A percentile compares a stretch with the other conserved stretches of the same genome.
These are phyloP conservation scores for Helicoverpa armigera DNA, from an alignment of 1,140 invertebrate genomes.

Conservation along the genomic window DNA sequence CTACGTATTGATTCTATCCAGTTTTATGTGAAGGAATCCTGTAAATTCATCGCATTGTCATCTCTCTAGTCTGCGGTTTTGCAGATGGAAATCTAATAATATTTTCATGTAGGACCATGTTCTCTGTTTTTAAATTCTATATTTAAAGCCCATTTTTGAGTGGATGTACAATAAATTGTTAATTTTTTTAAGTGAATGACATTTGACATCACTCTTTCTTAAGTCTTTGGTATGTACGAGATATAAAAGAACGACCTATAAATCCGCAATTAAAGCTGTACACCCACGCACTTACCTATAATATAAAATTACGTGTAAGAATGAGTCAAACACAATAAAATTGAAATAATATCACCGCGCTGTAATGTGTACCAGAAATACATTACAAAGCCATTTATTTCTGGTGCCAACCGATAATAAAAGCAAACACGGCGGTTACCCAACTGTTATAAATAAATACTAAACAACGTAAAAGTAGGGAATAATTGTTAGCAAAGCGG, in stretches of 20 bases:
- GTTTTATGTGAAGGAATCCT: slow-evolving; percentile 28
- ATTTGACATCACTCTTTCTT: too few species aligned
- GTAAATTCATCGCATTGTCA: slow-evolving; percentile 35
- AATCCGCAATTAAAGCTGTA: too few species aligned
- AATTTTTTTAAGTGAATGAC: too few species aligned
- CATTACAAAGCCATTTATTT: slow-evolving; percentile 36
- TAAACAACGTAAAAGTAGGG: slow-evolving; percentile 45
- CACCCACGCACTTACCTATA: too few species aligned
- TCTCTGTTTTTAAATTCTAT: background rate
- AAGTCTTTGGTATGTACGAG: too few species aligned
- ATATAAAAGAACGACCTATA: too few species aligned
- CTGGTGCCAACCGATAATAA: slow-evolving; percentile 29
- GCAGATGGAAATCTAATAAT: background rate
- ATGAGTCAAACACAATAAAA: slow-evolving; percentile 20
- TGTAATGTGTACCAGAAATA: slow-evolving; percentile 20
- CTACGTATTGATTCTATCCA: slow-evolving; percentile 20
- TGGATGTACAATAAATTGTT: too few species aligned
- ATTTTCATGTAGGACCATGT: background rate
- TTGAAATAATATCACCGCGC: background rate
- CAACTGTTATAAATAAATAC: slow-evolving; percentile 46
- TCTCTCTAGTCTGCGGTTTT: slow-evolving; percentile 1
- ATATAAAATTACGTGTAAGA: too few species aligned
- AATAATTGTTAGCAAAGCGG: slow-evolving; percentile 51
- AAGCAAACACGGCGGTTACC: slow-evolving; percentile 33
- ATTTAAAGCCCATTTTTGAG: too few species aligned